Evolutionary conservation across 2,888 invertebrate genomes (phyloP), one percentile per base, ranked within the genome.

Genomic region (Plebejus argus): DNA sequence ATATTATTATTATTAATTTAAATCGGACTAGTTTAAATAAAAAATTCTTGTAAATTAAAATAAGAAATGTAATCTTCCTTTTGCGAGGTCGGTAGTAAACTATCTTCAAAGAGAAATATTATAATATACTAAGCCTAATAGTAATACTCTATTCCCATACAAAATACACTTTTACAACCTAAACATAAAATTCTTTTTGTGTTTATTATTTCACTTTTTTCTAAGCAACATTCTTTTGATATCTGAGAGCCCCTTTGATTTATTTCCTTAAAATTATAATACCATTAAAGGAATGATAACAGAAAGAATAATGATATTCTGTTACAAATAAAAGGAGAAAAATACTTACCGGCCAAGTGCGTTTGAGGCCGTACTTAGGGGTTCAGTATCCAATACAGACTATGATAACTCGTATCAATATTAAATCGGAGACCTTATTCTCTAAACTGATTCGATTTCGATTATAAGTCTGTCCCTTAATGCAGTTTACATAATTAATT

Each of bases 191-290:
- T 61, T 23, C 23, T 23, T 23, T 61, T 61, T 61, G 23, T 61
- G 12, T 20, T n/a, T 10, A 58, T 61, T 61, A 12, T 23, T 23
- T 61, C 12, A 23, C 23, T 20, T 61, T 61, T 61, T 61, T 61
- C n/a, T 58, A 20, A 20, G 3, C 58, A 58, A 58, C 20, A 58
- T 58, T 61, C 61, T 23, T 61, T 61, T 61, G 61, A 61, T 61
- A 20, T 61, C 20, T 23, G 12, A 23, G 61, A 23, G 61, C 61
- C 61, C 23, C 12, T 61, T 61, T 61, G 61, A 61, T 20, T 10
- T 61, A 20, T 23, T 61, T 61, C 23, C 61, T 12, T 61, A 23
- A 61, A 61, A 61, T 61, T 61, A 23, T 61, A 61, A 61, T 61
- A 61, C 12, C 12, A 61, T 61, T 61, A 61, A 53, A 23, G 23